A percentile compares a stretch with the other conserved stretches of the same genome.
These are phyloP conservation scores for Meda fulgida DNA, from an alignment of 2,797 vertebrate species.

Conservation along the genomic window DNA sequence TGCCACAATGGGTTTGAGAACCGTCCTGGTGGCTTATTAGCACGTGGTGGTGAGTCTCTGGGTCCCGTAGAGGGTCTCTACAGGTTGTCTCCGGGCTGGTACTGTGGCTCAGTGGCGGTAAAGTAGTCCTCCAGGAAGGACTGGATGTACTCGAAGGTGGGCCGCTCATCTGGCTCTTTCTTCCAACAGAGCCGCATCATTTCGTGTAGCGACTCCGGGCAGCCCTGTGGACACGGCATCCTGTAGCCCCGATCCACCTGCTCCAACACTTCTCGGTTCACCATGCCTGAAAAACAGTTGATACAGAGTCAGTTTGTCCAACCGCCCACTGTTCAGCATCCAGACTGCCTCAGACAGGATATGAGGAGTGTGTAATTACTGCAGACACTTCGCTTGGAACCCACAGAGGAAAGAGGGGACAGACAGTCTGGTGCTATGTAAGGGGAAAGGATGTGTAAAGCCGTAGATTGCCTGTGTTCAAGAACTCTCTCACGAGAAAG, in stretches of 20 bases:
- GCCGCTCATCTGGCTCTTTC: slow-evolving; percentile 95
- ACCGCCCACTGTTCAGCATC: not conserved
- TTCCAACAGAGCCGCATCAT: slow-evolving; percentile 98
- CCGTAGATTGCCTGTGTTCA: not conserved
- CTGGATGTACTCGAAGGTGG: slow-evolving; percentile 98
- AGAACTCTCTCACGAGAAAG: not conserved
- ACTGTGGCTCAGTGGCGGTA: slow-evolving; percentile 98
- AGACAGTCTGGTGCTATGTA: slow-evolving; percentile 1
- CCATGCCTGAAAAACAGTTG: slow-evolving; percentile 84
- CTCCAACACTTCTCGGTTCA: slow-evolving; percentile 95
- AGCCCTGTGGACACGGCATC: slow-evolving; percentile 96
- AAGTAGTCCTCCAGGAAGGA: slow-evolving; percentile 99
- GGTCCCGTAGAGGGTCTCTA: slow-evolving; percentile 68
- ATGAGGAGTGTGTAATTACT: slow-evolving; percentile 19
- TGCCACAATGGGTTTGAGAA: slow-evolving; percentile 26
- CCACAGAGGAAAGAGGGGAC: slow-evolving; percentile 15
- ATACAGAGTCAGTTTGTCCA: slow-evolving; percentile 14
- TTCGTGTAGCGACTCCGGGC: slow-evolving; percentile 94
- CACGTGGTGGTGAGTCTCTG: slow-evolving; percentile 42
- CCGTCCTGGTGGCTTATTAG: slow-evolving; percentile 23
- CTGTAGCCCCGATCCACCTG: slow-evolving; percentile 97
- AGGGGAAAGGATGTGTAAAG: slow-evolving; percentile 17
- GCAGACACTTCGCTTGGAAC: not conserved
- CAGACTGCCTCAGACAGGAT: slow-evolving; percentile 26
- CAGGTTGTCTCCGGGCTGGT: slow-evolving; percentile 98